These are phyloP conservation scores for Acropternis orthonyx DNA, from an alignment of 2,797 vertebrate genomes.

Conservation along the genomic window DNA sequence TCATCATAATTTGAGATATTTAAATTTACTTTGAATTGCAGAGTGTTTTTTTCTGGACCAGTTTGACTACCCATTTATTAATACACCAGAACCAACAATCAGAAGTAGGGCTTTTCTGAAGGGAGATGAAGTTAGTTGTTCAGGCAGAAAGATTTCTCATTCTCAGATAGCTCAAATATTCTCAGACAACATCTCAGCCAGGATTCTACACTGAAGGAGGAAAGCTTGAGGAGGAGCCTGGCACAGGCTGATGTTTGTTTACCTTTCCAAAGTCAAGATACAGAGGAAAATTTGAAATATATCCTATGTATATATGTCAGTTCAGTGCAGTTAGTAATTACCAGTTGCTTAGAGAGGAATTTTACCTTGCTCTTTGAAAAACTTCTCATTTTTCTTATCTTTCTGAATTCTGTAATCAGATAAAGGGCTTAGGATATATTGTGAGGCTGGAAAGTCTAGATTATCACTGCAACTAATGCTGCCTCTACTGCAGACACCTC, in stretches of 20 bases:
- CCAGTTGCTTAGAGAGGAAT: not conserved
- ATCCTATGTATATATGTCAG: not conserved
- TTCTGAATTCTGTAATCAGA: slow-evolving; percentile 1
- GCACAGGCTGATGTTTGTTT: not conserved
- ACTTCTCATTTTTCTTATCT: not conserved
- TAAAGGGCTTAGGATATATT: not conserved
- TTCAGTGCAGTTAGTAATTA: not conserved
- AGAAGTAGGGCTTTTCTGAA: not conserved
- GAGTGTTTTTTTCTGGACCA: not conserved
- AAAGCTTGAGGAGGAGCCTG: not conserved
- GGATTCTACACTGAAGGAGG: not conserved
- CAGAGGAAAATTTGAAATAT: not conserved
- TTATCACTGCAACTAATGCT: not conserved
- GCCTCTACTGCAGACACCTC: not conserved
- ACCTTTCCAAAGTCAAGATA: not conserved
- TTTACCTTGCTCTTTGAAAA: not conserved
- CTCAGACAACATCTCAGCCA: not conserved
- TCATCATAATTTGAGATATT: not conserved
- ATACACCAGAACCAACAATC: not conserved
- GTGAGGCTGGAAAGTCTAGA: not conserved
- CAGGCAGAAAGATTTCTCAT: not conserved
- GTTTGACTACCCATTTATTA: not conserved
- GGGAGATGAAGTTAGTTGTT: not conserved
- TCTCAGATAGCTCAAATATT: not conserved
- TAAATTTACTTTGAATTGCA: not conserved